Percentiles rank a stretch among this genome's conserved stretches.
Conservation (phyloP, 2,797 vertebrate species). For the Gymnopithys bicolor region DNA sequence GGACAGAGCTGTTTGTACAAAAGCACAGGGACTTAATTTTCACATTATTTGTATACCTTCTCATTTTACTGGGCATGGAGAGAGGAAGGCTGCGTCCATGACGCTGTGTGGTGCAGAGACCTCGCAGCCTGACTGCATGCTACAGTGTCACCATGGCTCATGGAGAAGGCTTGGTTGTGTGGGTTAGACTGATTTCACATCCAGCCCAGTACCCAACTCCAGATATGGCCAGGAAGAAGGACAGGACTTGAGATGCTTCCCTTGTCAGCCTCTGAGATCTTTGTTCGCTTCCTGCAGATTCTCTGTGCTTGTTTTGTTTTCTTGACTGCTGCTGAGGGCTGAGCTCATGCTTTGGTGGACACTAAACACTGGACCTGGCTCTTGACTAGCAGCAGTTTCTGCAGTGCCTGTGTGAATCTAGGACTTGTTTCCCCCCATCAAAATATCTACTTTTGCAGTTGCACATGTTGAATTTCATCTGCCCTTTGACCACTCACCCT, state of each 20-base stretch:
- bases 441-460: neutral
- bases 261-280: neutral
- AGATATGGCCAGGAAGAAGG: neutral
- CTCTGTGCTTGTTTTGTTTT: neutral
- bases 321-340: neutral
- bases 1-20: neutral
- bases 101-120: too few species aligned
- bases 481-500: neutral
- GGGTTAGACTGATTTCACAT: neutral
- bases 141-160: accelerated
- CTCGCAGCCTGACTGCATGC: accelerated
- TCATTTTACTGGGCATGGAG: neutral
- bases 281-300: neutral
- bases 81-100: neutral
- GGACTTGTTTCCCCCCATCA: neutral
- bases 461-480: neutral
- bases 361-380: accelerated
- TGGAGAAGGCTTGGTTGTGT: neutral
- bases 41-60: neutral
- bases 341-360: neutral
- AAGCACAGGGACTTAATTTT: neutral
- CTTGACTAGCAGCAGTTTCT: neutral
- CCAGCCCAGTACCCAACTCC: neutral
- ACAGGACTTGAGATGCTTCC: neutral
- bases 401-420: accelerated